These are phyloP conservation scores for Bombus confusus DNA, from an alignment of 1,140 invertebrate species.

Conservation along the genomic window DNA sequence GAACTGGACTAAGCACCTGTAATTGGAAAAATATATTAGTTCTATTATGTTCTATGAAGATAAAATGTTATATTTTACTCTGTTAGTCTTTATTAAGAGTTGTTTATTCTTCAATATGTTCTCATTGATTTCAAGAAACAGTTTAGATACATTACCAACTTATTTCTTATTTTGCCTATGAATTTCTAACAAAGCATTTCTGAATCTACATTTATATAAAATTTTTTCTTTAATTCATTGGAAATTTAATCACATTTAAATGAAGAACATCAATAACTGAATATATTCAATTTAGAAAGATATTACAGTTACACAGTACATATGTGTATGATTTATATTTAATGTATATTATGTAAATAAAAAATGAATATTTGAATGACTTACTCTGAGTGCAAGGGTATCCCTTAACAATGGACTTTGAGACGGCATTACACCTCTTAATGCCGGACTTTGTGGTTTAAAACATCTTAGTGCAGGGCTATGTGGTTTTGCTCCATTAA, in stretches of 20 bases:
- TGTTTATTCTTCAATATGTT: too few species aligned
- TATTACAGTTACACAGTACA: not conserved
- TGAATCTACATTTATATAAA: not conserved
- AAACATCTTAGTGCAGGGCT: slow-evolving; percentile 75
- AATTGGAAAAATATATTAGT: slow-evolving; percentile 28
- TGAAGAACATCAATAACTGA: not conserved
- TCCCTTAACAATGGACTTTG: slow-evolving; percentile 79
- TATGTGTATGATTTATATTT: not conserved
- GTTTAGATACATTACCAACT: too few species aligned
- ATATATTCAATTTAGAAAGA: too few species aligned
- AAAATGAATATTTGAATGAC: slow-evolving; percentile 28
- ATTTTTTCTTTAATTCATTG: not conserved
- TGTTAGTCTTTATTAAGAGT: too few species aligned
- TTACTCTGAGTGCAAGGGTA: slow-evolving; percentile 75
- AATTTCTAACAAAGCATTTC: not conserved
- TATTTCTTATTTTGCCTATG: too few species aligned
- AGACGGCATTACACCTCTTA: slow-evolving; percentile 76
- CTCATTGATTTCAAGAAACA: too few species aligned
- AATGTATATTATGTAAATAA: not conserved
- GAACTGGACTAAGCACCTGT: slow-evolving; percentile 77
- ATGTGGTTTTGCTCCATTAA: slow-evolving; percentile 79
- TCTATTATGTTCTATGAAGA: not conserved
- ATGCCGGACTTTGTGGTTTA: slow-evolving; percentile 78
- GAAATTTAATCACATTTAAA: not conserved
- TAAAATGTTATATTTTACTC: too few species aligned